These are phyloP conservation scores for Anaspis maculata DNA, from an alignment of 2,888 invertebrate genomes.

Conservation along the genomic window DNA sequence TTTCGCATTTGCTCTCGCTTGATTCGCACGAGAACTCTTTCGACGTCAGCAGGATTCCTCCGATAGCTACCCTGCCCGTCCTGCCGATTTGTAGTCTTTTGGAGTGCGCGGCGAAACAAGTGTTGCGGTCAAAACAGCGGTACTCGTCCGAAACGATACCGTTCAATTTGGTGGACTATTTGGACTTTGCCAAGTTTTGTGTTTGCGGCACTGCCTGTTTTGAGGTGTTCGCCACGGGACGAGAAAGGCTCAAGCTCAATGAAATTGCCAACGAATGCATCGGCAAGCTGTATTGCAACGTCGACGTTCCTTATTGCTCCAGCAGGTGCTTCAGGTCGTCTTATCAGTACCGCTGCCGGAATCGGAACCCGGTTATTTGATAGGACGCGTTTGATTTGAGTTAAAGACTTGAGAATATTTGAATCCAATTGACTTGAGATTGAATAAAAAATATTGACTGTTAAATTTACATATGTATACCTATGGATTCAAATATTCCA, in stretches of 20 bases:
- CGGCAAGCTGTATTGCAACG: conserved; percentile 42
- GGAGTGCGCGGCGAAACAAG: conserved; percentile 47
- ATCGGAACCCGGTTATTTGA: conserved; percentile 38
- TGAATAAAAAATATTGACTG: too few species aligned
- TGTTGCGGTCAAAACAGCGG: conserved; percentile 46
- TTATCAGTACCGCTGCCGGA: too few species aligned
- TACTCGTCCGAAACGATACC: conserved; percentile 54
- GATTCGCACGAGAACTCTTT: conserved; percentile 54
- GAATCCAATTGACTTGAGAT: too few species aligned
- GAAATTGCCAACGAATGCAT: conserved; percentile 39
- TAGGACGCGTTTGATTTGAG: conserved; percentile 45
- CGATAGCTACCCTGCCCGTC: conserved; percentile 20
- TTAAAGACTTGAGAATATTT: too few species aligned
- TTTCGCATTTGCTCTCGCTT: conserved; percentile 46
- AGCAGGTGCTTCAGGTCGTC: conserved; percentile 40
- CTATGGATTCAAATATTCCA: too few species aligned
- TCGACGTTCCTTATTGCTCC: conserved; percentile 58
- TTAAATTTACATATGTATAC: too few species aligned
- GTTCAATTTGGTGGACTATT: conserved; percentile 48
- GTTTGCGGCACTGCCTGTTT: conserved; percentile 48
- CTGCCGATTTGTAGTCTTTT: conserved; percentile 46
- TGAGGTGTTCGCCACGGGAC: conserved; percentile 28
- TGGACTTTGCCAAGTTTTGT: conserved; percentile 56
- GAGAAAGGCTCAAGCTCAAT: conserved; percentile 39
- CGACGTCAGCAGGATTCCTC: conserved; percentile 12